Conservation (phyloP, 2,888 invertebrate genomes). For the Lumbricus terrestris region DNA sequence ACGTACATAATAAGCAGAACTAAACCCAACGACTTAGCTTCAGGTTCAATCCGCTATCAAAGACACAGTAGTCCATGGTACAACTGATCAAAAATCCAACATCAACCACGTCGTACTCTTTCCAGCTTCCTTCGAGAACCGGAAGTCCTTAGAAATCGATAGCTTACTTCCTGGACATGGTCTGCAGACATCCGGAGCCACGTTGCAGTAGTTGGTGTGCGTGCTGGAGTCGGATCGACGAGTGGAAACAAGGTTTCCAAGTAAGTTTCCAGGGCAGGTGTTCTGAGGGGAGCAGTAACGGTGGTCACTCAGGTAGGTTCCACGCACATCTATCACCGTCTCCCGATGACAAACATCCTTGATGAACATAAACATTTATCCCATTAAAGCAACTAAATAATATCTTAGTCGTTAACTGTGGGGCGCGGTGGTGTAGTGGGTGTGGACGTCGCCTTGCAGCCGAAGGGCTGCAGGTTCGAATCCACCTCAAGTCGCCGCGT, state of each 20-base stretch:
- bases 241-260: neutral
- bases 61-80: too few species aligned
- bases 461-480: too few species aligned
- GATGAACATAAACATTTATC: neutral
- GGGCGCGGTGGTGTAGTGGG: too few species aligned
- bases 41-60: too few species aligned
- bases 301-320: neutral
- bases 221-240: neutral
- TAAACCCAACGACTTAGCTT: too few species aligned
- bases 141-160: neutral
- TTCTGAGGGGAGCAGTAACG: neutral
- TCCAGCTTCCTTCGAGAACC: neutral
- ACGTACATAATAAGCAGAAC: too few species aligned
- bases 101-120: neutral
- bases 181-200: neutral
- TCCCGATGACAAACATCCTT: conserved; percentile 11
- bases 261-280: neutral
- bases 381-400: neutral
- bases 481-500: too few species aligned
- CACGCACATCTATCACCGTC: neutral
- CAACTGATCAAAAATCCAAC: too few species aligned
- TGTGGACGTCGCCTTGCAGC: too few species aligned
- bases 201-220: conserved; percentile 5
- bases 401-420: too few species aligned
- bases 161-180: neutral